A percentile compares a stretch with the other conserved stretches of the same genome.
Evolutionary conservation across 2,797 vertebrate species (phyloP).

Genomic region (Dallia pectoralis): DNA sequence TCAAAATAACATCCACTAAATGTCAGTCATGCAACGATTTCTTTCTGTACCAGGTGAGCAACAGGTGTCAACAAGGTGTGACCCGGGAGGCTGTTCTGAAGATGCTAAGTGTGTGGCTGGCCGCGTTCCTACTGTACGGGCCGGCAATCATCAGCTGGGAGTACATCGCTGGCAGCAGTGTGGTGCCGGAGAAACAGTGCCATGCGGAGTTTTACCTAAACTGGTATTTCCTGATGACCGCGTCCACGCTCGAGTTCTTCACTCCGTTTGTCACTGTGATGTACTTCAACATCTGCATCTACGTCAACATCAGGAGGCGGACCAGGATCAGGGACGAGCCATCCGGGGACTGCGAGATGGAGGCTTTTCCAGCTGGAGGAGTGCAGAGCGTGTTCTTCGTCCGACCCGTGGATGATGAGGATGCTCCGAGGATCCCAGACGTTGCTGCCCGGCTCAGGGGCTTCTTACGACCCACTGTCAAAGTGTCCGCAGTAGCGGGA

Average conservation of each 20-base stretch:
- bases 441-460: conserved; percentile 27
- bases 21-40: background rate
- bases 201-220: conserved; percentile 79
- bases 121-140: conserved; percentile 74
- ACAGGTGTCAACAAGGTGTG: conserved; percentile 74
- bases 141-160: conserved; percentile 78
- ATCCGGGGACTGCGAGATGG: conserved; percentile 55
- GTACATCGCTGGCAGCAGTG: conserved; percentile 66
- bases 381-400: conserved; percentile 65
- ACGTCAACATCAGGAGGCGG: conserved; percentile 74
- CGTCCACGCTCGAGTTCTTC: conserved; percentile 77
- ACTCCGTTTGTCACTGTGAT: conserved; percentile 75
- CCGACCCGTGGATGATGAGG: conserved; percentile 46
- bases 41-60: conserved; percentile 63
- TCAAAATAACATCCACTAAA: background rate
- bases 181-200: conserved; percentile 68
- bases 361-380: conserved; percentile 45
- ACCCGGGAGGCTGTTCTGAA: conserved; percentile 67
- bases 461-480: conserved; percentile 32
- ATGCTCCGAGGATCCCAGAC: conserved; percentile 13
- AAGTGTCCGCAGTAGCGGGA: conserved; percentile 27
- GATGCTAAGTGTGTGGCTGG: conserved; percentile 72
- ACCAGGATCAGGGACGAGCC: conserved; percentile 57
- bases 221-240: conserved; percentile 78
- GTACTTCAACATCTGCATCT: conserved; percentile 78